Conservation (phyloP, 2,888 invertebrate genomes). For the Malthinus flaveolus region DNA sequence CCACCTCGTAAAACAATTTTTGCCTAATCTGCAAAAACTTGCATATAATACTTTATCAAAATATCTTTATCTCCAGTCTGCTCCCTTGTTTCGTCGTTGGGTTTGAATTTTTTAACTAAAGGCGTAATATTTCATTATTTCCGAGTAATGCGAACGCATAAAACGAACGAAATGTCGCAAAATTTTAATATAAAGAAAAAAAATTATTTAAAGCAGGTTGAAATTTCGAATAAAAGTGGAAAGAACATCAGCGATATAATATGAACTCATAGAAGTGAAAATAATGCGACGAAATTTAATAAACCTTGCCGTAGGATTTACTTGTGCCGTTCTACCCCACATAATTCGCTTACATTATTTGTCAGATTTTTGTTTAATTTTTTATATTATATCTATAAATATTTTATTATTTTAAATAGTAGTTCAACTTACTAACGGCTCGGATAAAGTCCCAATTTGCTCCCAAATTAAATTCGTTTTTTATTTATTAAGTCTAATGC, state of each 20-base stretch:
- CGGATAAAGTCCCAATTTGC: slow-evolving; percentile 8
- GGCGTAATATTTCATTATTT: neutral
- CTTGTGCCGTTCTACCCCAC: neutral
- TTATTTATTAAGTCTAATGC: neutral
- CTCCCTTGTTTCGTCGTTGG: too few relatives aligned
- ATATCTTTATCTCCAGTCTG: too few relatives aligned
- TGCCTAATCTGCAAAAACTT: too few relatives aligned
- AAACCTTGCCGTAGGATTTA: slow-evolving; percentile 1
- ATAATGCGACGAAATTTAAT: slow-evolving; percentile 5
- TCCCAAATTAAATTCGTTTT: slow-evolving; percentile 12
- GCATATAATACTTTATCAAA: too few relatives aligned
- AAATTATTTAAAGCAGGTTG: neutral
- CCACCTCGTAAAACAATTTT: too few relatives aligned
- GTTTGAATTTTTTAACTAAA: too few relatives aligned
- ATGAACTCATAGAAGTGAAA: neutral
- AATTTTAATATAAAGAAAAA: neutral
- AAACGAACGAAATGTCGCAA: neutral
- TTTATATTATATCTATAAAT: too few relatives aligned
- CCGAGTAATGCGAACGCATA: neutral
- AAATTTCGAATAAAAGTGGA: neutral
- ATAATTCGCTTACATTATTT: slow-evolving; percentile 1
- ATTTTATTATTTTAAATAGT: too few relatives aligned
- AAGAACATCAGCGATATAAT: too few relatives aligned
- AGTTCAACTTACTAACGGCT: slow-evolving; percentile 1
- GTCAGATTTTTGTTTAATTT: slow-evolving; percentile 1